phyloP scores from a whole-genome alignment of 2,888 invertebrate species.

The Nephrotoma appendiculata region DNA sequence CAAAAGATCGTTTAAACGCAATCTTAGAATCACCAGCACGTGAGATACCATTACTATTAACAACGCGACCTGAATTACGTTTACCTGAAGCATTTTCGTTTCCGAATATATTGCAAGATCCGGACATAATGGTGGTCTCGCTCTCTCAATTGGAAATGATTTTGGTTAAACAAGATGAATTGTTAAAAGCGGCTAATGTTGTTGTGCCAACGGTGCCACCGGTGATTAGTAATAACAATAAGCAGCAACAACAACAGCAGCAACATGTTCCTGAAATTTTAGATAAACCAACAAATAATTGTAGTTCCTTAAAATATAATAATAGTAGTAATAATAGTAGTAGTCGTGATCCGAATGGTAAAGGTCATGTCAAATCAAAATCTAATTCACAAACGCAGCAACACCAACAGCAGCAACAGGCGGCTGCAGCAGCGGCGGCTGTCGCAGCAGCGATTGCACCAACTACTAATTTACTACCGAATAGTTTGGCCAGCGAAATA shows the following conservation, averaged over 20 bases:
- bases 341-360: background rate
- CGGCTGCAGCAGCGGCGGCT: slow-evolving; percentile 10
- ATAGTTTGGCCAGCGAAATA: slow-evolving; percentile 43
- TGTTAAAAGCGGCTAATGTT: slow-evolving; percentile 12
- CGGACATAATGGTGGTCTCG: slow-evolving; percentile 63
- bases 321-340: background rate
- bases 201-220: slow-evolving; percentile 22
- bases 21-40: slow-evolving; percentile 56
- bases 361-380: slow-evolving; percentile 3
- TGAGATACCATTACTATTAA: slow-evolving; percentile 61
- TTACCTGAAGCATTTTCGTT: slow-evolving; percentile 58
- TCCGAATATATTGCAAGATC: slow-evolving; percentile 58
- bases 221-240: slow-evolving; percentile 14
- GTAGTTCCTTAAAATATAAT: slow-evolving; percentile 4
- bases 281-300: background rate
- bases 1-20: slow-evolving; percentile 55
- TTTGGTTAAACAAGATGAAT: slow-evolving; percentile 37
- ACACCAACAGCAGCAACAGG: background rate
- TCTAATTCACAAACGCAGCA: background rate
- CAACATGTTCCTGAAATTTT: slow-evolving; percentile 14
- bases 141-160: slow-evolving; percentile 55
- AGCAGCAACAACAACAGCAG: slow-evolving; percentile 17
- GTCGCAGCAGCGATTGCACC: slow-evolving; percentile 7
- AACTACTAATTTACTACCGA: slow-evolving; percentile 12
- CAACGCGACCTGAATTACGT: slow-evolving; percentile 55